Conservation (phyloP, 2,888 invertebrate species). For the Diarsia brunnea region DNA sequence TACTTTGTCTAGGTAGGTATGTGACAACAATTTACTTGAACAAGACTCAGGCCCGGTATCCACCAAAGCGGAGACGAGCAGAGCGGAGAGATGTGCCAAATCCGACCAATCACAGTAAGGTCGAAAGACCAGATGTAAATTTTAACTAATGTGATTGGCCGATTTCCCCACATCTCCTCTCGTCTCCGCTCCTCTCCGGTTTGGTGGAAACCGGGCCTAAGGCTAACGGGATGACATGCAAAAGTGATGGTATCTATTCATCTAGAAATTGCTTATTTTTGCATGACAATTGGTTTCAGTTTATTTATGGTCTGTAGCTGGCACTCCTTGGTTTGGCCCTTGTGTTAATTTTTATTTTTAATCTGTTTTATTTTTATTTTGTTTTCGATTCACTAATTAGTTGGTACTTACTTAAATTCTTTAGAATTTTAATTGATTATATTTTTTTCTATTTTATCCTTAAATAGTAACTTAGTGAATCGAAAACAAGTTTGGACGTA, state of each 20-base stretch:
- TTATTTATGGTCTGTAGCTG: constrained; percentile 87
- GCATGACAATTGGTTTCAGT: constrained; percentile 84
- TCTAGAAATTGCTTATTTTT: constrained; percentile 85
- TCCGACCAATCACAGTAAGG: no score
- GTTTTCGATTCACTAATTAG: constrained; percentile 70
- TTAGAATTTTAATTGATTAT: constrained; percentile 37
- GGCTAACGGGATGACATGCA: constrained; percentile 73
- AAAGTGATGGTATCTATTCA: constrained; percentile 77
- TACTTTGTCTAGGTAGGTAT: constrained; percentile 10
- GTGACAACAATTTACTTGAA: constrained; percentile 41
- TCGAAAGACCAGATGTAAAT: no score
- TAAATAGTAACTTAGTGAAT: constrained; percentile 69
- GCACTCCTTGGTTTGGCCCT: constrained; percentile 90
- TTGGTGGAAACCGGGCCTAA: no score
- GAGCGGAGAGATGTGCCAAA: no score
- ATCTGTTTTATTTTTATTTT: constrained; percentile 70
- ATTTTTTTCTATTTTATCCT: constrained; percentile 28
- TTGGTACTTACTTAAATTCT: constrained; percentile 49
- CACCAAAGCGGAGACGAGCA: no score
- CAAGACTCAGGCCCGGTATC: constrained; percentile 20
- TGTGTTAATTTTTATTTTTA: constrained; percentile 78
- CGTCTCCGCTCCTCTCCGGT: no score
- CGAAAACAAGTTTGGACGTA: constrained; percentile 64
- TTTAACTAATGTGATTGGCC: no score
- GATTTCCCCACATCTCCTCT: no score